Evolutionary conservation across 2,888 invertebrate species (phyloP).

Genomic region (Pseudococcus viburni): DNA sequence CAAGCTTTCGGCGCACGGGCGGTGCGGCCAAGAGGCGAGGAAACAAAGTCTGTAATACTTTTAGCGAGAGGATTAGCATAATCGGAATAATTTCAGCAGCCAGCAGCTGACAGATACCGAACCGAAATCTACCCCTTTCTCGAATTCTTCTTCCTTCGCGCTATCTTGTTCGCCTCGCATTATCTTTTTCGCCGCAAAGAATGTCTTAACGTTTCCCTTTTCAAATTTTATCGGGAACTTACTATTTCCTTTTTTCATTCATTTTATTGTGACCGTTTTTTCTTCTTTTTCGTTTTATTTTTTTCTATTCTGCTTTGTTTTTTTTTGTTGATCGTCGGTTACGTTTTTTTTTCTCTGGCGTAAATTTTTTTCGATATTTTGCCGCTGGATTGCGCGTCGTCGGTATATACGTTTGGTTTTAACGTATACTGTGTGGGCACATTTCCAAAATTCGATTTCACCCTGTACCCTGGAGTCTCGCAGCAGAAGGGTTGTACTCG

Average conservation of each 20-base stretch:
- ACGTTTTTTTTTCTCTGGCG: neutral
- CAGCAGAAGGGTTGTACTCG: conserved; percentile 15
- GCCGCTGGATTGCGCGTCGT: neutral
- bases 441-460: conserved; percentile 51
- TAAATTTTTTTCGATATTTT: conserved; percentile 36
- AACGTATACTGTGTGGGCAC: neutral
- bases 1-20: conserved; percentile 17
- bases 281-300: neutral
- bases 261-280: conserved; percentile 65
- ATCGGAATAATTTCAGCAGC: conserved; percentile 67
- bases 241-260: conserved; percentile 65
- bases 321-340: neutral
- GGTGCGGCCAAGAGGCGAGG: neutral
- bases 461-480: neutral
- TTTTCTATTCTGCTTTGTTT: conserved; percentile 4
- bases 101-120: conserved; percentile 66
- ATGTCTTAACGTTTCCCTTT: conserved; percentile 61
- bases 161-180: conserved; percentile 50
- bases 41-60: conserved; percentile 51
- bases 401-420: neutral
- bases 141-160: conserved; percentile 53
- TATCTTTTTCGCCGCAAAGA: conserved; percentile 60
- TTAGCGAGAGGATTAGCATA: conserved; percentile 67
- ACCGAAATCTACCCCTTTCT: conserved; percentile 62
- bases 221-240: conserved; percentile 63